Percentiles rank a stretch among this genome's conserved stretches.
These are phyloP conservation scores for Neoitamus cyanurus DNA, from an alignment of 2,888 invertebrate genomes.

Conservation along the genomic window DNA sequence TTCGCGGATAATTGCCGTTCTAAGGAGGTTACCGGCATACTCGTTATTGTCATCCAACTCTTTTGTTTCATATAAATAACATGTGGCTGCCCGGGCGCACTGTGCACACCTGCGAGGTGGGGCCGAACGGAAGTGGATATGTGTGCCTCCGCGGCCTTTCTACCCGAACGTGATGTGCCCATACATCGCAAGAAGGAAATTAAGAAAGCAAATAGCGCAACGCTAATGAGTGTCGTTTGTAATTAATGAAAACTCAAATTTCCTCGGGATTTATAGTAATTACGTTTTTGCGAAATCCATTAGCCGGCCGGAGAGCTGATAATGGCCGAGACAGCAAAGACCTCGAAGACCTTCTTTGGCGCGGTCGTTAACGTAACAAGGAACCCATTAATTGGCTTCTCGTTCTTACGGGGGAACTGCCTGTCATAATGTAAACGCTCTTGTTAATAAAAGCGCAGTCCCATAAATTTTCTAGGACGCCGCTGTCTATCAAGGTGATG, in stretches of 20 bases:
- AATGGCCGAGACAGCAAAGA: neutral
- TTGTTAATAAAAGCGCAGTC: neutral
- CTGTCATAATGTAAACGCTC: neutral
- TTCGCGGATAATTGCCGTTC: neutral
- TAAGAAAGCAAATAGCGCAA: neutral
- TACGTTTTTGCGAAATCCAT: neutral
- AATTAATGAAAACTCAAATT: neutral
- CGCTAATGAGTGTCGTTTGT: neutral
- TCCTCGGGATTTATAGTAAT: neutral
- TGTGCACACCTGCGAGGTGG: neutral
- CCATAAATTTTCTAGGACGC: neutral
- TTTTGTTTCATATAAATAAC: constrained; percentile 1
- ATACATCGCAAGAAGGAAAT: neutral
- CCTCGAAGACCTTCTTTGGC: neutral
- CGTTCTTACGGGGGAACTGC: neutral
- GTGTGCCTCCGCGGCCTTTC: neutral
- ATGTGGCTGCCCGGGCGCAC: neutral
- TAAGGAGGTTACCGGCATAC: constrained; percentile 22
- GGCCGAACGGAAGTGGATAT: neutral
- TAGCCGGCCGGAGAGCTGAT: neutral
- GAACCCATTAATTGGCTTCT: neutral
- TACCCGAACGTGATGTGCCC: neutral
- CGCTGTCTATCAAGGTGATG: neutral
- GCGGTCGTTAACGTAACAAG: neutral
- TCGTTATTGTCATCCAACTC: constrained; percentile 3